A percentile compares a stretch with the other conserved stretches of the same genome.
These are phyloP conservation scores for Halichondria panicea DNA, from an alignment of 37 sponge, comb jelly and placozoan genomes.

Conservation along the genomic window DNA sequence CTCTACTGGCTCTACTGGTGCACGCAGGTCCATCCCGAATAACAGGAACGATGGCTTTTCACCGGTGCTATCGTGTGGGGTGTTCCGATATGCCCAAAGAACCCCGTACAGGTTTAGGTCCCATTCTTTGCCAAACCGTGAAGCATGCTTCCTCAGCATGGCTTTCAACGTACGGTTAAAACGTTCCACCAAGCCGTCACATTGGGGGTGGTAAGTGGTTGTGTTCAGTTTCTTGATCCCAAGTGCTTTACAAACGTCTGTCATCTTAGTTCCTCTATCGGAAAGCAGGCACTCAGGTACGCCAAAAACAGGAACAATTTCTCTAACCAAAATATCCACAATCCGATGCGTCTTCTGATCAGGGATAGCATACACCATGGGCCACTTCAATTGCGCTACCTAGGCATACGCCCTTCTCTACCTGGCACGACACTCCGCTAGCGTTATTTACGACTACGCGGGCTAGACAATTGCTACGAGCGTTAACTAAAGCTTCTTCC, in stretches of 20 bases:
- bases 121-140: conserved; percentile 26
- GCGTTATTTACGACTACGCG: neutral
- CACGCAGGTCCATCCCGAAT: conserved; percentile 20
- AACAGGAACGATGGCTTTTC: no score
- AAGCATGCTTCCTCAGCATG: conserved; percentile 35
- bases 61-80: no score
- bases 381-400: conserved; percentile 30
- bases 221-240: conserved; percentile 39
- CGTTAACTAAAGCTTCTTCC: conserved; percentile 5
- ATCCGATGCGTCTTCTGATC: conserved; percentile 36
- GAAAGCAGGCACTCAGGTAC: conserved; percentile 33
- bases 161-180: no score
- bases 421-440: neutral
- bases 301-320: conserved; percentile 30
- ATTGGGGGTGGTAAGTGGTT: conserved; percentile 32
- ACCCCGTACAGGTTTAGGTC: conserved; percentile 24
- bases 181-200: conserved; percentile 37
- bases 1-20: conserved; percentile 28
- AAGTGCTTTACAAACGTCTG: conserved; percentile 21
- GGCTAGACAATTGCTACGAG: neutral
- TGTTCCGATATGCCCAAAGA: conserved; percentile 45
- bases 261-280: conserved; percentile 37
- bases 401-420: neutral
- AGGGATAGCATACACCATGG: conserved; percentile 37
- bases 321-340: conserved; percentile 7